Base-by-base conservation (phyloP, 2,888 invertebrate genomes). In the Pollenia amentaria region DNA sequence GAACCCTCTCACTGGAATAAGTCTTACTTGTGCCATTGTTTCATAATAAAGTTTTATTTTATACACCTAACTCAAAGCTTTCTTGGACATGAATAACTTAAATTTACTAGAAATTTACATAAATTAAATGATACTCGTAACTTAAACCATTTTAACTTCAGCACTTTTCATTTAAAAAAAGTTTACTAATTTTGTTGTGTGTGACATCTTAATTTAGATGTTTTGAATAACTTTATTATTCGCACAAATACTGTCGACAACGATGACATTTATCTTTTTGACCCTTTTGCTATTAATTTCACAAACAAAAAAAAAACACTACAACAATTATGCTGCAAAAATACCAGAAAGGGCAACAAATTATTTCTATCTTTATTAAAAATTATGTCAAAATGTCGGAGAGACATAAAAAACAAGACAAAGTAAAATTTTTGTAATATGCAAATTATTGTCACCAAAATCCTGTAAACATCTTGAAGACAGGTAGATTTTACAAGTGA, bases 341-440 rank as follows among this genome's bases (percentile, higher is more conserved):
- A 51, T 8, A 42, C 42, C n/a, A 57, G 42, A 42, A 14, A 21
- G 21, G 21, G 21, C 21, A 21, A 65, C 38, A 10, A 48, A 16
- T 53, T 55, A 38, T 67, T 64, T 51, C n/a, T 51, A 65, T 65
- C 57, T 72, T 85, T 72, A 80, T 57, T 51, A 64, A 70, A 79
- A 76, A 44, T 72, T 65, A 69, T 70, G 51, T 80, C 55, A 80
- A 57, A 70, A 42, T 78, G 77, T 44, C 18, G 1, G 29, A 21
- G 21, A 2, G 21, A 21, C 21, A 2, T 29, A 29, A 29, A n/a
- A 2, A 29, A 29, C 29, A 29, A 29, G 29, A 29, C n/a, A 62
- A 60, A 67, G 40, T 60, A 14, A 60, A 11, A 76, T 51, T 57
- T 48, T 72, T 3, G 2, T 46, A 76, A 53, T 57, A 46, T 16